Evolutionary conservation across 2,797 vertebrate genomes (phyloP).

Genomic region (Neostethus bicornis): DNA sequence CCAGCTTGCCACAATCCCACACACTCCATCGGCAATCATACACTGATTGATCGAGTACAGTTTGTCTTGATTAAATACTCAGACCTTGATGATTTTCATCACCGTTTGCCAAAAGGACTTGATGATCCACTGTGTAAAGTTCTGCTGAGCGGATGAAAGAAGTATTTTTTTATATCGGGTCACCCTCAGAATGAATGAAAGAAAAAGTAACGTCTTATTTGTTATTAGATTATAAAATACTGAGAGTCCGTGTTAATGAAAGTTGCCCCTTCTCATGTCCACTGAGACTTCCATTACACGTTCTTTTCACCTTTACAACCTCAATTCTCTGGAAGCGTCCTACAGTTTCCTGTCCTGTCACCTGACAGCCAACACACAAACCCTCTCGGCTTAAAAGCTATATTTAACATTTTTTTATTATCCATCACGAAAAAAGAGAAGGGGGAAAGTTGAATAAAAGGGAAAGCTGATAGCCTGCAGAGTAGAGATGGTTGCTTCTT

Average conservation of each 20-base stretch:
- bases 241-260: not conserved
- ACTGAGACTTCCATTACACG: slow-evolving; percentile 9
- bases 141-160: slow-evolving; percentile 39
- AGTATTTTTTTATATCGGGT: slow-evolving; percentile 24
- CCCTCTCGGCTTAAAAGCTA: slow-evolving; percentile 64
- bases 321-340: slow-evolving; percentile 13
- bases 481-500: slow-evolving; percentile 57
- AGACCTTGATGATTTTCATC: slow-evolving; percentile 62
- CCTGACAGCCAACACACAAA: not conserved
- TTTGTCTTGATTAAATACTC: slow-evolving; percentile 62
- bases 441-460: slow-evolving; percentile 70
- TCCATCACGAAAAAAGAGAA: slow-evolving; percentile 77
- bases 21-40: slow-evolving; percentile 59
- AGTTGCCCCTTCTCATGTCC: not conserved
- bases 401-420: slow-evolving; percentile 83
- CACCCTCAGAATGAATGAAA: slow-evolving; percentile 9
- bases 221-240: not conserved
- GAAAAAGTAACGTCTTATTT: not conserved
- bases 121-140: slow-evolving; percentile 55
- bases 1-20: slow-evolving; percentile 26
- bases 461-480: slow-evolving; percentile 34
- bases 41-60: slow-evolving; percentile 62
- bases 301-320: slow-evolving; percentile 33
- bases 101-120: slow-evolving; percentile 46
- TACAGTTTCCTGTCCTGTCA: slow-evolving; percentile 31